Evolutionary conservation across 2,888 invertebrate species (phyloP).

Genomic region (Limenitis camilla): DNA sequence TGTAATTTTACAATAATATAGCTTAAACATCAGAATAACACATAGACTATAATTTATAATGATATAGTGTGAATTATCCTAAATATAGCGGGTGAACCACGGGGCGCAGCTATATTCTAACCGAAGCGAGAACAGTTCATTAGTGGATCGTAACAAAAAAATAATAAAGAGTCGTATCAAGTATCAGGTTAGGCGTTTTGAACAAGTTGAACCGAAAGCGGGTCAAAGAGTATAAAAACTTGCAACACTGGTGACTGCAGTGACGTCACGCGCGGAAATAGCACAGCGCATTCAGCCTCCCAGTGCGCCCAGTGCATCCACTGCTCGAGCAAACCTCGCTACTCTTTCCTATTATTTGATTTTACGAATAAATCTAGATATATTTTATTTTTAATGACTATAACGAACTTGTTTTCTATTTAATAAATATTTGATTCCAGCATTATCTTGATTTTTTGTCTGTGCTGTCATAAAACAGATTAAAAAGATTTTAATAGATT

Average conservation of each 20-base stretch:
- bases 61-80: too few species aligned
- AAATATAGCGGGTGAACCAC: too few species aligned
- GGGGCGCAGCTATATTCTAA: too few species aligned
- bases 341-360: conserved; percentile 17
- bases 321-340: conserved; percentile 8
- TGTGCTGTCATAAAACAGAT: too few species aligned
- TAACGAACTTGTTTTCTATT: not conserved
- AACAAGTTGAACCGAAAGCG: conserved; percentile 17
- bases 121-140: not conserved
- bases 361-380: conserved; percentile 15
- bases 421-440: too few species aligned
- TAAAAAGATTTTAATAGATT: too few species aligned
- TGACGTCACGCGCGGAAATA: conserved; percentile 27
- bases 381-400: conserved; percentile 10
- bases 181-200: conserved; percentile 18
- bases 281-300: conserved; percentile 21
- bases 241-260: conserved; percentile 26
- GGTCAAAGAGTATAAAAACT: conserved; percentile 24
- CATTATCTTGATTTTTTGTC: too few species aligned
- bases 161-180: conserved; percentile 12
- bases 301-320: not conserved
- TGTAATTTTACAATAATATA: too few species aligned
- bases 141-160: conserved; percentile 1
- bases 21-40: too few species aligned
- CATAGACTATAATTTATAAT: too few species aligned